Evolutionary conservation across 2,888 invertebrate genomes (phyloP).

Genomic region (Venusia cambrica): DNA sequence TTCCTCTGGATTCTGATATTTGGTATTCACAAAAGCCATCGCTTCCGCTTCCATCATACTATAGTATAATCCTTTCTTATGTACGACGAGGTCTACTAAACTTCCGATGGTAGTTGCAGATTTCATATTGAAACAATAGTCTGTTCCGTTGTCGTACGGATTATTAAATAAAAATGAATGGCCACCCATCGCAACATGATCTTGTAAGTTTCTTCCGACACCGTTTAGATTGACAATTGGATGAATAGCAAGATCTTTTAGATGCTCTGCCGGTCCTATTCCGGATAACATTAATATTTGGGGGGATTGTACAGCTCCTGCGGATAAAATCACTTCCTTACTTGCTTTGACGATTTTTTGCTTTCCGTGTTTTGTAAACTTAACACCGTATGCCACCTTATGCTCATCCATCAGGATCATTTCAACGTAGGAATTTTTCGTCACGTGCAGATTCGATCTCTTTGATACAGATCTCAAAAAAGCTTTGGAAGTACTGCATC

Average conservation of each 20-base stretch:
- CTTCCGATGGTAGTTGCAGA: constrained; percentile 82
- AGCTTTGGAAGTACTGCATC: constrained; percentile 92
- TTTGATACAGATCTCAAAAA: constrained; percentile 85
- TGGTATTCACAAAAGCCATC: constrained; percentile 89
- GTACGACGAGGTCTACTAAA: constrained; percentile 82
- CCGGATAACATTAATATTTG: constrained; percentile 94
- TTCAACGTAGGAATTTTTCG: constrained; percentile 84
- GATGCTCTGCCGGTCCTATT: constrained; percentile 84
- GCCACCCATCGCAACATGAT: constrained; percentile 91
- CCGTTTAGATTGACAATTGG: constrained; percentile 84
- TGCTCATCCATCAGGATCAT: constrained; percentile 83
- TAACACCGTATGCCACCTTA: constrained; percentile 84
- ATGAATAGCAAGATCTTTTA: constrained; percentile 81
- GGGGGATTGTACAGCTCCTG: constrained; percentile 91
- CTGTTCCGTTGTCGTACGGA: constrained; percentile 75
- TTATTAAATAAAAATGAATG: constrained; percentile 86
- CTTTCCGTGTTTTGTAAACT: constrained; percentile 81
- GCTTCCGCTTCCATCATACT: constrained; percentile 89
- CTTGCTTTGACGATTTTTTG: constrained; percentile 81
- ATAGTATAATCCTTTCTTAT: constrained; percentile 85
- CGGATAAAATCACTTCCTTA: constrained; percentile 91
- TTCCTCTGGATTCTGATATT: constrained; percentile 82
- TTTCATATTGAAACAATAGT: constrained; percentile 85
- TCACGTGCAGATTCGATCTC: constrained; percentile 87
- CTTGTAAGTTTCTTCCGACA: constrained; percentile 91